These are phyloP conservation scores for Halichondria panicea DNA, from an alignment of 37 sponge, comb jelly and placozoan species.

Conservation along the genomic window DNA sequence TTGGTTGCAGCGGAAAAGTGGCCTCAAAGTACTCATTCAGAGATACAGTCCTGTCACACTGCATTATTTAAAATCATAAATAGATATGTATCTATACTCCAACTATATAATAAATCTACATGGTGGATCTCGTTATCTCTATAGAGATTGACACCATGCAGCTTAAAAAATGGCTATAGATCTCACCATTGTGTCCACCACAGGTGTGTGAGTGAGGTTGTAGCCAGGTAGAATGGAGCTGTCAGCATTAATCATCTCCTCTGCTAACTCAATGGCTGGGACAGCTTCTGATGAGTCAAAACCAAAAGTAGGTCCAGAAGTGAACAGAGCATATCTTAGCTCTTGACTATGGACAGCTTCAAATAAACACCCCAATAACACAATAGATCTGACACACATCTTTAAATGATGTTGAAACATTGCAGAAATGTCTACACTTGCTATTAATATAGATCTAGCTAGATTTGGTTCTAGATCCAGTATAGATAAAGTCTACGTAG, in stretches of 20 bases:
- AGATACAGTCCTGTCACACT: not conserved
- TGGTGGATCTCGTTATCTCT: not conserved
- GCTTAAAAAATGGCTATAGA: not conserved
- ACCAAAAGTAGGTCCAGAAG: not conserved
- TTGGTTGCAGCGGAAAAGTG: not conserved
- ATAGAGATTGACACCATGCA: not conserved
- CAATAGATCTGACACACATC: no score
- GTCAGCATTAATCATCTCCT: not conserved
- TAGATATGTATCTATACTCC: not conserved
- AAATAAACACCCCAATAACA: no score
- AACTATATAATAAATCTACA: not conserved
- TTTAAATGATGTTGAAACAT: no score
- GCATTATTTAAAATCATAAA: not conserved
- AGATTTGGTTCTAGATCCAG: no score
- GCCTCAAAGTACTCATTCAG: not conserved
- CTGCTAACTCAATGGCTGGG: constrained; percentile 21
- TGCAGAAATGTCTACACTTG: no score
- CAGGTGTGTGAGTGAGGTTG: not conserved
- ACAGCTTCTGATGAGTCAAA: constrained; percentile 8
- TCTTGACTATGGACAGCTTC: no score
- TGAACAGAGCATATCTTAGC: constrained; percentile 1
- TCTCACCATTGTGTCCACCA: not conserved
- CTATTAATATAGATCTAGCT: no score
- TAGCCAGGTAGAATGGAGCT: constrained; percentile 5
- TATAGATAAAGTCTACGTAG: no score